These are phyloP conservation scores for Ophion costatus DNA, from an alignment of 2,888 invertebrate species.

Conservation along the genomic window DNA sequence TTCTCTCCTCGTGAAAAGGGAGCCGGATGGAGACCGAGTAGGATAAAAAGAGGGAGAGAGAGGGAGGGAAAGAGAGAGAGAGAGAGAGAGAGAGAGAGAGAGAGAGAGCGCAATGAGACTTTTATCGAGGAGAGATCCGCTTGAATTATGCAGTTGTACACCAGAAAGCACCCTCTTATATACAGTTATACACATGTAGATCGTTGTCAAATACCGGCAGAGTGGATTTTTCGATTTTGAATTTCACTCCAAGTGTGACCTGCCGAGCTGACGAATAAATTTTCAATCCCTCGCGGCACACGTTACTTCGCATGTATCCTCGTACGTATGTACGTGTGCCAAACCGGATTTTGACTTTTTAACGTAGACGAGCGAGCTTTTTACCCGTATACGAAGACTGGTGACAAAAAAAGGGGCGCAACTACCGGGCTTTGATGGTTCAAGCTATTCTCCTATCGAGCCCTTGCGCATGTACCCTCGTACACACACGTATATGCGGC, in stretches of 20 bases:
- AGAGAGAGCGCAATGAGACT: neutral
- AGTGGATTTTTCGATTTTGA: conserved; percentile 66
- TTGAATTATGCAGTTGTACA: conserved; percentile 60
- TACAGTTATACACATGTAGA: neutral
- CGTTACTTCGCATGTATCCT: neutral
- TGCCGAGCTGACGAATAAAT: conserved; percentile 59
- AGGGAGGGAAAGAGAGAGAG: neutral
- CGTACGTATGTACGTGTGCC: conserved; percentile 14
- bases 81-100: conserved; percentile 1
- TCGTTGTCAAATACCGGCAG: conserved; percentile 15
- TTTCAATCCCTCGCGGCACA: conserved; percentile 37
- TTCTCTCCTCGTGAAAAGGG: conserved; percentile 34
- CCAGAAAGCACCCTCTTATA: conserved; percentile 8
- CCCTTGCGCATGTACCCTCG: too few species aligned
- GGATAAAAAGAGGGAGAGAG: conserved; percentile 1
- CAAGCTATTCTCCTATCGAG: neutral
- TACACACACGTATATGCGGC: too few species aligned
- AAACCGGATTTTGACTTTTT: conserved; percentile 56
- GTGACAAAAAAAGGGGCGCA: conserved; percentile 4
- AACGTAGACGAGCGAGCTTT: conserved; percentile 39
- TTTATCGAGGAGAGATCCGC: conserved; percentile 46
- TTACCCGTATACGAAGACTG: neutral
- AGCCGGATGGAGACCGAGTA: neutral
- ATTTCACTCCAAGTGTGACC: conserved; percentile 55
- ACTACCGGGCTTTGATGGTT: neutral